Evolutionary conservation across 1,140 invertebrate species (phyloP), one percentile per base, ranked within the genome.

Genomic region (Dolichoris vasculosae): DNA sequence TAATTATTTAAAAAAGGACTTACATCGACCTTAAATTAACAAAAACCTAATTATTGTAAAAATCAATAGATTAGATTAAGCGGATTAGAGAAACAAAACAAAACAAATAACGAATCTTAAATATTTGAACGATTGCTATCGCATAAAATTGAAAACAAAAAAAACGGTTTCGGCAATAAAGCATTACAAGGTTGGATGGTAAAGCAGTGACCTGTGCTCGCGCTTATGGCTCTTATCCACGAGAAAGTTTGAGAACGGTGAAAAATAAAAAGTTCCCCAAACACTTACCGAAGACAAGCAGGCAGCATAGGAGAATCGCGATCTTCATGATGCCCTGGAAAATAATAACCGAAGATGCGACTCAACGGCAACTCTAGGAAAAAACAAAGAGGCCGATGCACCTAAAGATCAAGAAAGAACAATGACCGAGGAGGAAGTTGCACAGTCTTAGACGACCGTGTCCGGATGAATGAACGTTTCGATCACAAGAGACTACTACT

Each of bases 401-500:
- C 3, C 7, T 43, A 43, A 43, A n/a, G 7, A 9, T 73, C 0
- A 20, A 26, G 46, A 59, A 9, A 51, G 20, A 77, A 30, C 32
- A 63, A 64, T 55, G 13, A 35, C n/a, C 0, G 23, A n/a, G 6
- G 35, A 40, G 13, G 35, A 43, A 40, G 38, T 40, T 40, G 30
- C 1, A 38, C 1, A 38, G n/a, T 20, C 7, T 32, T 23, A 40
- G 30, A 43, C 11, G 51, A 15, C 35, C n/a, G n/a, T 82, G 40
- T n/a, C 51, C 51, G 59, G 40, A 40, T 35, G 71, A 71, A 69
- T 69, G 46, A 40, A 73, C 38, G 81, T 83, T 89, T 91, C 91
- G 91, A 91, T 93, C 91, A 93, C 91, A 92, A 92, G 90, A 91
- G 92, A 40, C 32, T 76, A 90, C 90, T 91, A 93, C 92, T 92